Evolutionary conservation across 2,888 invertebrate genomes (phyloP).

Genomic region (Euclidia mi): DNA sequence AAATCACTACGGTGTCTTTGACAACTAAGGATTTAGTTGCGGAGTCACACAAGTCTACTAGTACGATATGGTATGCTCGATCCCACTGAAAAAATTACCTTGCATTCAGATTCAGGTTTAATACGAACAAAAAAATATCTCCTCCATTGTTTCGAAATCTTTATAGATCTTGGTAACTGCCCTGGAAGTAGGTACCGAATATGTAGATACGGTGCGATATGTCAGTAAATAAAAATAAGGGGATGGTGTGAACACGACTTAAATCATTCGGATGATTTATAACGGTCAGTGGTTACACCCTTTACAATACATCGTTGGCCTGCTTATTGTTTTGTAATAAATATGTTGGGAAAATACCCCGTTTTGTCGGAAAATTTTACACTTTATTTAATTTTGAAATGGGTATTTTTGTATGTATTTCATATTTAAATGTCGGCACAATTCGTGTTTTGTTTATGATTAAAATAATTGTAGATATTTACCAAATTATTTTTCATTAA

Average conservation of each 20-base stretch:
- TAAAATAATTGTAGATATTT: no score
- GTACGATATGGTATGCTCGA: no score
- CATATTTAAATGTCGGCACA: not conserved
- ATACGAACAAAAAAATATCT: slow-evolving; percentile 19
- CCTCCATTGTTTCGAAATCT: slow-evolving; percentile 32
- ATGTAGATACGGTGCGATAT: slow-evolving; percentile 70
- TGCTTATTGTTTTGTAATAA: slow-evolving; percentile 29
- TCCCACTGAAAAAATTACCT: no score
- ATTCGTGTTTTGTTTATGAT: no score
- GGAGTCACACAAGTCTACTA: no score
- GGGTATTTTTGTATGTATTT: not conserved
- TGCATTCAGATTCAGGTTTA: not conserved
- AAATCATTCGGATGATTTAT: slow-evolving; percentile 78
- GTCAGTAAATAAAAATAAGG: slow-evolving; percentile 76
- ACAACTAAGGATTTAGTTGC: no score
- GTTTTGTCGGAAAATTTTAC: slow-evolving; percentile 6
- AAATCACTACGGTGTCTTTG: no score
- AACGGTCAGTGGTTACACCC: slow-evolving; percentile 61
- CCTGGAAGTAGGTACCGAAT: slow-evolving; percentile 66
- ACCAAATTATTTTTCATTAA: no score
- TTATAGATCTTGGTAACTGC: slow-evolving; percentile 20
- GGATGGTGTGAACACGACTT: slow-evolving; percentile 78
- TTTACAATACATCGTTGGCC: slow-evolving; percentile 49
- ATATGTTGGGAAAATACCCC: slow-evolving; percentile 9
- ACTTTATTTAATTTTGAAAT: slow-evolving; percentile 1